Conservation (phyloP, 2,888 invertebrate genomes). For the Dastarcus helophoroides region DNA sequence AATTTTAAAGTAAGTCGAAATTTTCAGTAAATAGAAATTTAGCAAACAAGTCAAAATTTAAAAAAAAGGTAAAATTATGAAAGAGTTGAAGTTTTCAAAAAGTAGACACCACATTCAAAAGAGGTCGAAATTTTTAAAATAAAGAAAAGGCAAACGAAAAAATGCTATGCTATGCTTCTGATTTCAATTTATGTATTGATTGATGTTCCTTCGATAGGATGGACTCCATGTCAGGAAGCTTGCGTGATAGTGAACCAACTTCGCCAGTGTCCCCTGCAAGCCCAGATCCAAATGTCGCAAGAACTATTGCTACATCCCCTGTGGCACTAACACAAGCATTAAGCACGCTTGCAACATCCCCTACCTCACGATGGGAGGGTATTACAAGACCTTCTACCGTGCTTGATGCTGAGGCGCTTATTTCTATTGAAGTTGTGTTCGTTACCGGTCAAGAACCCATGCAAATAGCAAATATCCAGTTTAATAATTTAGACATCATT, state of each 20-base stretch:
- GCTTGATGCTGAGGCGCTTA: conserved; percentile 56
- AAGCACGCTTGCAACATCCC: conserved; percentile 31
- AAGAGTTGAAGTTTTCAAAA: too few species aligned
- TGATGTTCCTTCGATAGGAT: conserved; percentile 63
- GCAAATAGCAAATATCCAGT: conserved; percentile 77
- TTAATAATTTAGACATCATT: conserved; percentile 89
- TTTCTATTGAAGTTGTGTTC: conserved; percentile 70
- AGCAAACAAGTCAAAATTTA: too few species aligned
- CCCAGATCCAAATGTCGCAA: conserved; percentile 42
- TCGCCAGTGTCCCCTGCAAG: conserved; percentile 78
- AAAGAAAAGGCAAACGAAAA: too few species aligned
- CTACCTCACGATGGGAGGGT: conserved; percentile 21
- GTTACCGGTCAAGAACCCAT: conserved; percentile 41
- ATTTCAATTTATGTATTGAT: too few species aligned
- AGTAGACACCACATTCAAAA: too few species aligned
- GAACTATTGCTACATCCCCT: conserved; percentile 37
- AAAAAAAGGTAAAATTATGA: too few species aligned
- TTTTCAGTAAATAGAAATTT: too few species aligned
- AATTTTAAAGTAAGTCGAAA: too few species aligned
- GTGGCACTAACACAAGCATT: conserved; percentile 46
- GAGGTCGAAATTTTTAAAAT: too few species aligned
- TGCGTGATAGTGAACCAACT: conserved; percentile 83
- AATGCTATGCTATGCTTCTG: too few species aligned
- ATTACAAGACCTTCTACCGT: conserved; percentile 18
- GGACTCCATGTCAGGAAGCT: conserved; percentile 88